Conservation (phyloP, 2,113 vertebrate species). For the Myrmecophaga tridactyla region DNA sequence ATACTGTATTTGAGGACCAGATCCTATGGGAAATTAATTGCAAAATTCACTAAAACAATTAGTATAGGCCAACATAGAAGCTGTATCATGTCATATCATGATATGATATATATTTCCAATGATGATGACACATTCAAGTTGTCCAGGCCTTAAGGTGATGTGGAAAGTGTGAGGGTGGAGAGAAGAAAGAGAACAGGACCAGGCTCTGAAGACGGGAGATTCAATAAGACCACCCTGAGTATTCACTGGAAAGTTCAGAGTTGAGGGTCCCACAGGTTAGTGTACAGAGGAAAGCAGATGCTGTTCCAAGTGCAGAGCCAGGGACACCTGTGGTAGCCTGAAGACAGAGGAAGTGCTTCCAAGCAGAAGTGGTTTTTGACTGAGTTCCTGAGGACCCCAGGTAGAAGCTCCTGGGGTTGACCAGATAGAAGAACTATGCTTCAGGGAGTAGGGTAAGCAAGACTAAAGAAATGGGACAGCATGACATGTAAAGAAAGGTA, state of each 20-base stretch:
- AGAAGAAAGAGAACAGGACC: neutral
- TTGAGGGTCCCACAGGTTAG: neutral
- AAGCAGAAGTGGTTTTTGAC: neutral
- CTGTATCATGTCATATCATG: no score
- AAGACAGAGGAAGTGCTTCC: neutral
- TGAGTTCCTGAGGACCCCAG: neutral
- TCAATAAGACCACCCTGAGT: neutral
- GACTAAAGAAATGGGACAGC: neutral
- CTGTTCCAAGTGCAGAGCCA: neutral
- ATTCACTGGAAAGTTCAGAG: neutral
- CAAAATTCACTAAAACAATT: neutral
- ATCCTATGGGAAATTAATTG: neutral
- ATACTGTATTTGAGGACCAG: neutral
- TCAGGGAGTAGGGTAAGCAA: neutral
- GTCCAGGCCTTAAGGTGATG: neutral
- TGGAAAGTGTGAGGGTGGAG: neutral
- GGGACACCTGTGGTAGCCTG: neutral
- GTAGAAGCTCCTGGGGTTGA: neutral
- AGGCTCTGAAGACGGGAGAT: neutral
- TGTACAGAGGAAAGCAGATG: rapidly evolving
- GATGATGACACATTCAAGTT: neutral
- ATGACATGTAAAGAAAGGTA: neutral
- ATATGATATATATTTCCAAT: no score
- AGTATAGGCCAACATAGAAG: neutral
- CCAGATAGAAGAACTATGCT: neutral